Evolutionary conservation across 2,113 vertebrate genomes (phyloP).

Genomic region (Perca fluviatilis): DNA sequence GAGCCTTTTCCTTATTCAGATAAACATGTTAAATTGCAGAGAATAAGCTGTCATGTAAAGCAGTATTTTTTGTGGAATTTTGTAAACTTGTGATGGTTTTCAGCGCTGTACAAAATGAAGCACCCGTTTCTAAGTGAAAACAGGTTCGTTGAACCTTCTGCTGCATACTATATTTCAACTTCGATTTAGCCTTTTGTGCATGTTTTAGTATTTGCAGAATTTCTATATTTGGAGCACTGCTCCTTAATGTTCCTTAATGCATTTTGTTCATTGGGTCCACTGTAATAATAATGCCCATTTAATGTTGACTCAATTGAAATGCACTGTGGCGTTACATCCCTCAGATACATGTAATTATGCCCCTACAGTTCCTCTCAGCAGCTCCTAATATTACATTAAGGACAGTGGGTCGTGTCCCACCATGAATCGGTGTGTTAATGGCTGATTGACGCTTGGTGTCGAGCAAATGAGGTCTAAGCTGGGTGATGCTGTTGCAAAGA

Average conservation of each 20-base stretch:
- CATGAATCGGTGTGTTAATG: conserved; percentile 60
- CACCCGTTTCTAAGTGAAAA: not conserved
- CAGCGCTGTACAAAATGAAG: not conserved
- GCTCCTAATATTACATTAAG: conserved; percentile 42
- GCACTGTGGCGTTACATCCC: conserved; percentile 3
- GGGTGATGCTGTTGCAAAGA: conserved; percentile 53
- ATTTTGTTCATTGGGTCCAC: not conserved
- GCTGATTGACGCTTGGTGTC: conserved; percentile 60
- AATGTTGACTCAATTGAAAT: conserved; percentile 25
- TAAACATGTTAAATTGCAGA: not conserved
- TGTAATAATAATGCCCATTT: conserved; percentile 2
- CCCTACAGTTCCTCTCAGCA: conserved; percentile 35
- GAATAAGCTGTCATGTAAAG: not conserved
- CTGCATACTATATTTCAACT: not conserved
- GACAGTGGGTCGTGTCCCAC: conserved; percentile 34
- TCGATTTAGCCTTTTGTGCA: not conserved
- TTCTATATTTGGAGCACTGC: not conserved
- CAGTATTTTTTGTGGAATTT: not conserved
- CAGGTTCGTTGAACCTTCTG: too few relatives aligned
- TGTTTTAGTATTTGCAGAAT: not conserved
- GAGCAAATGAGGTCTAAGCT: conserved; percentile 66
- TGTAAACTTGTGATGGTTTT: too few relatives aligned
- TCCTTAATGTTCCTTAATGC: not conserved
- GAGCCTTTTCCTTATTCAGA: not conserved
- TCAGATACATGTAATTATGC: conserved; percentile 36